Evolutionary conservation across 1,140 invertebrate genomes (phyloP).

Genomic region (Diabrotica undecimpunctata): DNA sequence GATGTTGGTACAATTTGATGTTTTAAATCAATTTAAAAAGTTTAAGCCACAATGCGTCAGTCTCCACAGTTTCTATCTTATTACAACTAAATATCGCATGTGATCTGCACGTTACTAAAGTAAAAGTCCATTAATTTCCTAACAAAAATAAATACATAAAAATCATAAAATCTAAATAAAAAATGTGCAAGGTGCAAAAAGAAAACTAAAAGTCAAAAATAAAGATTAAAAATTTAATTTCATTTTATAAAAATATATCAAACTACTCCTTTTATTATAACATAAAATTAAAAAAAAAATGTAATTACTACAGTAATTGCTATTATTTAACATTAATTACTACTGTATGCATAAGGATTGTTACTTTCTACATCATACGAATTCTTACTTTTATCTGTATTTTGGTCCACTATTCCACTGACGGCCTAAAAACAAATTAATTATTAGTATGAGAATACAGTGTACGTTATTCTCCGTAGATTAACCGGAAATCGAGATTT

Average conservation of each 20-base stretch:
- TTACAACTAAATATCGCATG: too few relatives aligned
- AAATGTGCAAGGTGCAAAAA: constrained; percentile 15
- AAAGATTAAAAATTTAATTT: constrained; percentile 8
- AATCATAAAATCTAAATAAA: background rate
- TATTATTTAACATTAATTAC: constrained; percentile 25
- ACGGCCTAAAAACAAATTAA: constrained; percentile 66
- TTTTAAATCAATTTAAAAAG: too few relatives aligned
- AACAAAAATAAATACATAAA: too few relatives aligned
- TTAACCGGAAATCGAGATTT: too few relatives aligned
- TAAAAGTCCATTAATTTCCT: too few relatives aligned
- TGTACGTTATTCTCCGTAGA: background rate
- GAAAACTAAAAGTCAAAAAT: constrained; percentile 15
- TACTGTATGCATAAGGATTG: constrained; percentile 31
- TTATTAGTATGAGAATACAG: constrained; percentile 14
- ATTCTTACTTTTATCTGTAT: constrained; percentile 64
- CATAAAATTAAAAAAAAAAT: constrained; percentile 9
- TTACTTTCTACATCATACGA: constrained; percentile 34
- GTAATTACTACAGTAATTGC: constrained; percentile 8
- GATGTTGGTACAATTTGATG: too few relatives aligned
- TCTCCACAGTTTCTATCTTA: too few relatives aligned
- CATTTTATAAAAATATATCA: constrained; percentile 6
- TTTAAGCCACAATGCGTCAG: too few relatives aligned
- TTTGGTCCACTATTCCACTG: constrained; percentile 70
- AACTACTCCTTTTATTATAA: background rate
- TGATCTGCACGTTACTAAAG: too few relatives aligned